Conservation (phyloP, 1,140 invertebrate species). For the Neodiprion virginianus region DNA sequence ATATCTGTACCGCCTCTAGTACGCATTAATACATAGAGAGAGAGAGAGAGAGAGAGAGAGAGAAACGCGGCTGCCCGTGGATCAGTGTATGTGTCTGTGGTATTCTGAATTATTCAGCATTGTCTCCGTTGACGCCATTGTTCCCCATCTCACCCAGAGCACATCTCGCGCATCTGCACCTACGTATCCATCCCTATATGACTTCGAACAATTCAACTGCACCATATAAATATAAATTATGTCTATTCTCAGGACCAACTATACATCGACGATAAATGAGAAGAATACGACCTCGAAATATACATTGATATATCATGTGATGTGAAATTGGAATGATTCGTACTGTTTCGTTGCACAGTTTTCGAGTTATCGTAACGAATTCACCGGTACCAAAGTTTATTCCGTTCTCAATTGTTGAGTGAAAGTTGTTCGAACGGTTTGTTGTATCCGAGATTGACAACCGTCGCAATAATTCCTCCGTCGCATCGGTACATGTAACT, state of each 20-base stretch:
- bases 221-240: neutral
- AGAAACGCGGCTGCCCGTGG: conserved; percentile 24
- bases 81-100: conserved; percentile 57
- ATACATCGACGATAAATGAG: no score
- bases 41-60: neutral
- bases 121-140: conserved; percentile 59
- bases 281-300: no score
- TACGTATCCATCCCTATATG: neutral
- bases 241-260: neutral
- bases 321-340: no score
- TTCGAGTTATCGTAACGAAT: no score
- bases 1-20: neutral
- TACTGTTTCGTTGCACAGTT: no score
- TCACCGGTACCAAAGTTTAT: no score
- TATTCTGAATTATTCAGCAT: conserved; percentile 60
- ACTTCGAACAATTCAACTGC: neutral
- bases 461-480: no score
- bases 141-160: conserved; percentile 45
- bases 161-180: neutral
- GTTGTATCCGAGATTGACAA: no score
- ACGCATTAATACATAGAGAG: neutral
- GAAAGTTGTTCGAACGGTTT: no score
- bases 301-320: no score
- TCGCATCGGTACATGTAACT: no score
- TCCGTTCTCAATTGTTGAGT: no score